Evolutionary conservation across 2,888 invertebrate species (phyloP).

Genomic region (Steinernema carpocapsae): DNA sequence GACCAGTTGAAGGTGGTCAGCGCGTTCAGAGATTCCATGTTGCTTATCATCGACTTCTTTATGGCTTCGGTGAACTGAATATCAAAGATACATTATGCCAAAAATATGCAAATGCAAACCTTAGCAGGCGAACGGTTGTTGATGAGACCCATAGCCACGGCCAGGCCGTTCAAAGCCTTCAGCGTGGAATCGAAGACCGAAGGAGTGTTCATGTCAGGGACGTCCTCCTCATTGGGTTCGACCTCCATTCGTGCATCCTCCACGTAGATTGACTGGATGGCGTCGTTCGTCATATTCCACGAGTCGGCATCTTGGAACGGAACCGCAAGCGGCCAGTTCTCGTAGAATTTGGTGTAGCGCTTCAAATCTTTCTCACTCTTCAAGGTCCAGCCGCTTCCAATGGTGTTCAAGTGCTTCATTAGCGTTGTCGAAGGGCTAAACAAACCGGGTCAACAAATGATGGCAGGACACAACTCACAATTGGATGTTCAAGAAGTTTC

Average conservation of each 20-base stretch:
- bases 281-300: not conserved
- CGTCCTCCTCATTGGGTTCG: not conserved
- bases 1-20: not conserved
- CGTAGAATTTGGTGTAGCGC: constrained; percentile 1
- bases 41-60: not conserved
- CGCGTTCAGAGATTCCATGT: not conserved
- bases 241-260: not conserved
- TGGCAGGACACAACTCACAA: not conserved
- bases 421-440: constrained; percentile 8
- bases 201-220: not conserved
- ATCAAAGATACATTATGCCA: not conserved
- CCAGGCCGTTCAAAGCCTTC: not conserved
- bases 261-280: not conserved
- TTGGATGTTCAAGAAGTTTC: not conserved
- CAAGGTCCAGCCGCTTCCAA: not conserved
- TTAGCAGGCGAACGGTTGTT: not conserved
- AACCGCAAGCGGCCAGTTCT: constrained; percentile 1
- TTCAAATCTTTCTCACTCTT: constrained; percentile 8
- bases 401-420: constrained; percentile 17
- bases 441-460: not conserved
- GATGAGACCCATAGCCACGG: not conserved
- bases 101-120: not conserved
- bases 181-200: not conserved
- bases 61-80: not conserved
- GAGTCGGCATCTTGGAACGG: not conserved